Evolutionary conservation across 2,113 vertebrate species (phyloP).

Genomic region (Sylvia atricapilla): DNA sequence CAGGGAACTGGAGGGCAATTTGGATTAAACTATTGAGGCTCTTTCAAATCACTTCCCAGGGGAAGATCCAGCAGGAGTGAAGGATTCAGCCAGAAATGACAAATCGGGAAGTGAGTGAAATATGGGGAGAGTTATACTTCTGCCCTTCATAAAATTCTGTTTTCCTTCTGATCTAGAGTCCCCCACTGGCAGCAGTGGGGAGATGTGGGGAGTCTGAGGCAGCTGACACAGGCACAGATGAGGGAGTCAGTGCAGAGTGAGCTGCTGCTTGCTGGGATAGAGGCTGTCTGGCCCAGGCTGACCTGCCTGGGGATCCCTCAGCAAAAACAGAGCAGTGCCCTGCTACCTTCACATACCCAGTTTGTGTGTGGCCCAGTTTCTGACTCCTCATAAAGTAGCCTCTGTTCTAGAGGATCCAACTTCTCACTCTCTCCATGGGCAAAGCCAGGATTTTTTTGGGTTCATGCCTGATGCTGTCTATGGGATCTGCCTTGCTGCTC

Average conservation of each 20-base stretch:
- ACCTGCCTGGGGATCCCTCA: not conserved
- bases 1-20: slow-evolving; percentile 16
- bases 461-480: slow-evolving; percentile 33
- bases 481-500: slow-evolving; percentile 74
- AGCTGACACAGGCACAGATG: not conserved
- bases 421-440: slow-evolving; percentile 63
- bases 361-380: slow-evolving; percentile 58
- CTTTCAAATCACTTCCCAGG: slow-evolving; percentile 11
- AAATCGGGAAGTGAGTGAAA: not conserved
- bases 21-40: slow-evolving; percentile 42
- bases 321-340: not conserved
- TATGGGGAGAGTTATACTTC: not conserved
- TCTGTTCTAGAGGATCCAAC: slow-evolving; percentile 65
- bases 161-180: not conserved
- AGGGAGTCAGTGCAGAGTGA: not conserved
- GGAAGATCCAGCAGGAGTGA: not conserved
- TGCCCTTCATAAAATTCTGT: not conserved
- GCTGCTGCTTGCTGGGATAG: not conserved
- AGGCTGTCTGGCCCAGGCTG: not conserved
- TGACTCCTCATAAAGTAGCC: slow-evolving; percentile 64
- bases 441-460: slow-evolving; percentile 64
- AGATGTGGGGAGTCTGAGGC: not conserved
- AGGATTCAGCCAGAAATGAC: slow-evolving; percentile 2
- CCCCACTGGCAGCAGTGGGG: not conserved
- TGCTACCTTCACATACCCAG: not conserved